These are phyloP conservation scores for Micronisus gabar DNA, from an alignment of 2,113 vertebrate species.

Conservation along the genomic window DNA sequence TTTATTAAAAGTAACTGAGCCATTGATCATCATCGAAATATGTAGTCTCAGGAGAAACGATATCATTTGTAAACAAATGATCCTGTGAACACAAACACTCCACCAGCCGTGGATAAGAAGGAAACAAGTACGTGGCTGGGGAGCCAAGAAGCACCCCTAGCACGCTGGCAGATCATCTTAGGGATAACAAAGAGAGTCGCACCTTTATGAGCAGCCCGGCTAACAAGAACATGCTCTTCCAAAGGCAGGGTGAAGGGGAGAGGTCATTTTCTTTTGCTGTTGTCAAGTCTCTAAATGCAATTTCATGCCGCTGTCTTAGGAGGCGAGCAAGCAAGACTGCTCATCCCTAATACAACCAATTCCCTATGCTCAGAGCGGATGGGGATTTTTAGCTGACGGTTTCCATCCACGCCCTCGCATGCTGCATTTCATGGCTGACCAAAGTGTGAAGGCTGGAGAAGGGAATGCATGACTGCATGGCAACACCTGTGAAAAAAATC, in stretches of 20 bases:
- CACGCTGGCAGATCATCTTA: neutral
- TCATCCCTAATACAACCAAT: neutral
- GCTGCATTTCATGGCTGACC: neutral
- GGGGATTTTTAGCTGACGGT: neutral
- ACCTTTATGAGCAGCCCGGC: neutral
- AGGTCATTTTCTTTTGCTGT: neutral
- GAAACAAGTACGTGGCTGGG: accelerated
- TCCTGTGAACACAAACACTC: constrained; percentile 17
- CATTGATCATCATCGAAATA: constrained; percentile 51
- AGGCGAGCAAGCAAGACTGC: neutral
- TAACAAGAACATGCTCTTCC: neutral
- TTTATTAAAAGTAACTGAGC: constrained; percentile 63
- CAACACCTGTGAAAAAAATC: constrained; percentile 11
- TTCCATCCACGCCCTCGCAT: neutral
- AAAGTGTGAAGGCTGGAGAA: neutral
- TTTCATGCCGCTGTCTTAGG: neutral
- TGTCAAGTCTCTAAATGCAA: constrained; percentile 3
- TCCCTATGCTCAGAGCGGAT: neutral
- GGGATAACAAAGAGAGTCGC: neutral
- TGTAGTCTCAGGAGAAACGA: neutral
- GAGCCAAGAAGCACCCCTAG: neutral
- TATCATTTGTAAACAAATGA: constrained; percentile 50
- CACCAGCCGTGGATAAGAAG: neutral
- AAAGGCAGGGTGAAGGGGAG: neutral
- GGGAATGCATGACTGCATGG: neutral